Evolutionary conservation across 2,113 vertebrate genomes (phyloP), one percentile per base, ranked within the genome.

Genomic region (Opisthocomus hoazin): DNA sequence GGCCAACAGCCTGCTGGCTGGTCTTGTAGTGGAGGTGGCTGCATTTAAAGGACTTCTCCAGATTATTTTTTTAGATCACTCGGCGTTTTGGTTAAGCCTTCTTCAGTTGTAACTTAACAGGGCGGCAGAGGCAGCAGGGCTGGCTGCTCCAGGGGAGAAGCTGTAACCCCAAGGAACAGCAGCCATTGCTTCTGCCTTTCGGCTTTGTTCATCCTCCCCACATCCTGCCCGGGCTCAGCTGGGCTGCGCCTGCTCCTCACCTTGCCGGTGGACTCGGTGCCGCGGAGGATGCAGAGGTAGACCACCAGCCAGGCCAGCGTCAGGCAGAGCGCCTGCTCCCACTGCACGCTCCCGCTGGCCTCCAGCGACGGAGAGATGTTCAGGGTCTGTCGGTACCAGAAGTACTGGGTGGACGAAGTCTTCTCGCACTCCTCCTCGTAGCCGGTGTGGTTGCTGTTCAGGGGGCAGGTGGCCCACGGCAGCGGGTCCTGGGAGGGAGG

Each of bases 321-420:
- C 22, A 99, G 98, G 91, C 99, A 99, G 74, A 99, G 96, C 0
- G 97, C 98, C 77, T 98, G 98, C 61, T 99, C 98, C 93, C 96
- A 98, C 81, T 99, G 99, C 65, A 99, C 9, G 7, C 94, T 92
- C 7, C 99, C 99, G 1, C 83, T 97, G n/a, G 97, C 98, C 57
- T 99, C 97, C 77, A 99, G 99, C 15, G 99, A 98, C 0, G 99
- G 84, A 0, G 99, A 98, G 96, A 99, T 99, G 96, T 99, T 98
- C 77, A 99, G 98, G 3, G 99, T 99, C 92, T 99, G 97, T 29
- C 99, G 97, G 97, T 99, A 99, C 98, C 99, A 99, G 97, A 99
- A 99, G 94, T 99, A 99, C 96, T 99, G 98, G 2, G 99, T 99
- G n/a, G 99, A 87, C 0, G 99, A 98, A 0, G 98, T 98, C 84